Percentiles rank a stretch among this genome's conserved stretches.
These are phyloP conservation scores for Podarcis raffonei DNA, from an alignment of 2,113 vertebrate species.

Conservation along the genomic window DNA sequence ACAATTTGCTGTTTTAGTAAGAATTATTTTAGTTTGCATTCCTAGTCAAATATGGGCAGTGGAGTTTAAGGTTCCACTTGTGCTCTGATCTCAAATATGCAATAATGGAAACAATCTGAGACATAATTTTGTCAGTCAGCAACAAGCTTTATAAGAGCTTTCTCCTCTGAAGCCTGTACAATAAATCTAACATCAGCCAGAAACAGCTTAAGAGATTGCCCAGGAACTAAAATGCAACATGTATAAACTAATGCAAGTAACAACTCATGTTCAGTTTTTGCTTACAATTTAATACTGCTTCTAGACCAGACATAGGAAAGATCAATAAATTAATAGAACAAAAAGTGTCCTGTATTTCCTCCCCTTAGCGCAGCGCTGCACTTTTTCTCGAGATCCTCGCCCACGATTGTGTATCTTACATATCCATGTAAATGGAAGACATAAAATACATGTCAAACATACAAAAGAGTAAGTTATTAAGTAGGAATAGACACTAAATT, in stretches of 20 bases:
- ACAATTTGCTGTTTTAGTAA: constrained; percentile 20
- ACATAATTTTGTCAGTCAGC: background rate
- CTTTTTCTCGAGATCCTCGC: constrained; percentile 79
- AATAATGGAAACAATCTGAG: constrained; percentile 6
- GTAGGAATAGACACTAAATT: constrained; percentile 81
- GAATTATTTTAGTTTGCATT: background rate
- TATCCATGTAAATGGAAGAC: constrained; percentile 76
- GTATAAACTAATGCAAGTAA: background rate
- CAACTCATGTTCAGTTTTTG: constrained; percentile 37
- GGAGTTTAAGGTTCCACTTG: background rate
- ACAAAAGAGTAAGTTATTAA: constrained; percentile 82
- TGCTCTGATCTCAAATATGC: constrained; percentile 10
- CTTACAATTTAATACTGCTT: constrained; percentile 34
- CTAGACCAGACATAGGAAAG: constrained; percentile 6
- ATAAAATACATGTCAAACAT: constrained; percentile 86
- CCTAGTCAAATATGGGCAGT: background rate
- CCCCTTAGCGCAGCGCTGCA: constrained; percentile 67
- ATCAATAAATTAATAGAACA: constrained; percentile 45
- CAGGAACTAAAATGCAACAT: constrained; percentile 18
- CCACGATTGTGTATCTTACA: constrained; percentile 82
- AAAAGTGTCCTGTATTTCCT: constrained; percentile 30
- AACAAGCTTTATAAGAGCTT: background rate
- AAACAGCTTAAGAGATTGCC: background rate
- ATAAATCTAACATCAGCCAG: background rate
- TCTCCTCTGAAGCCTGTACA: background rate